Conservation (phyloP, 2,797 vertebrate species). For the Myripristis murdjan region DNA sequence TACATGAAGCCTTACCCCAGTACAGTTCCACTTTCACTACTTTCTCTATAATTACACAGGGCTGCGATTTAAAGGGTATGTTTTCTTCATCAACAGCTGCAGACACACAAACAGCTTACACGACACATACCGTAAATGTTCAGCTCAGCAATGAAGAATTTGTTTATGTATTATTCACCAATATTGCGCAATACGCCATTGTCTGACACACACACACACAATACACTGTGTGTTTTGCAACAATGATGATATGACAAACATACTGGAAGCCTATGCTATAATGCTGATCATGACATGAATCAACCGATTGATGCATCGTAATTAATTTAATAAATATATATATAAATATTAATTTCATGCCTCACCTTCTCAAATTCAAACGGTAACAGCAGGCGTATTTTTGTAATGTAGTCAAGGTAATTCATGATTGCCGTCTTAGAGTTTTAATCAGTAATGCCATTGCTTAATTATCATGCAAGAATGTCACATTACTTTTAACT, state of each 20-base stretch:
- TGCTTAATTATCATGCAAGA: too few species aligned
- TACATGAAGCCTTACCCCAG: neutral
- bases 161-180: slow-evolving; percentile 20
- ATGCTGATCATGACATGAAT: neutral
- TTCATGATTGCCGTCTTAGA: too few species aligned
- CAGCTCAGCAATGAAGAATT: neutral
- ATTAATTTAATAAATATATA: too few species aligned
- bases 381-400: neutral
- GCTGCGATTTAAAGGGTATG: slow-evolving; percentile 25
- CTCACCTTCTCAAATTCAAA: neutral
- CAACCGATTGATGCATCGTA: neutral
- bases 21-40: slow-evolving; percentile 33
- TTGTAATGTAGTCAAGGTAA: too few species aligned
- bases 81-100: slow-evolving; percentile 35
- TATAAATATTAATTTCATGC: neutral
- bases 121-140: slow-evolving; percentile 14
- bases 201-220: neutral
- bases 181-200: slow-evolving; percentile 10
- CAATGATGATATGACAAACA: too few species aligned
- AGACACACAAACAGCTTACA: slow-evolving; percentile 11
- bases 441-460: too few species aligned
- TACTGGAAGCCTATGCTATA: neutral
- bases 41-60: slow-evolving; percentile 41
- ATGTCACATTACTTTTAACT: neutral
- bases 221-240: too few species aligned